Percentiles rank a stretch among this genome's conserved stretches.
Evolutionary conservation across 2,888 invertebrate genomes (phyloP).

Genomic region (Drosophila quasianomalipes): DNA sequence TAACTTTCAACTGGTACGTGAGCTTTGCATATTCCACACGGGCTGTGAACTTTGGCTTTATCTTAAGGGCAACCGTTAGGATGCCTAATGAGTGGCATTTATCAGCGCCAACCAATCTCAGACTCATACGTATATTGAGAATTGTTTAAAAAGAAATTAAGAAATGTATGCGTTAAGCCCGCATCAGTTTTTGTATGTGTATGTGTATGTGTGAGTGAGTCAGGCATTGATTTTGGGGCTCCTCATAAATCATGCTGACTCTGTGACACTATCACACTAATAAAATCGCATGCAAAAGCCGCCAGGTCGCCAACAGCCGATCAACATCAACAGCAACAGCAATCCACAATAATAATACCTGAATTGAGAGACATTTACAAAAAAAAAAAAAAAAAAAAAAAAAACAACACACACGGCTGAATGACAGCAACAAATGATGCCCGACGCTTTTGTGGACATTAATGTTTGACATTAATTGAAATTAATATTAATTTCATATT

Average conservation of each 20-base stretch:
- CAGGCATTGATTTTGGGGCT: slow-evolving; percentile 57
- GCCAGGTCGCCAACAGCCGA: slow-evolving; percentile 59
- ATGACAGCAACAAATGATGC: slow-evolving; percentile 82
- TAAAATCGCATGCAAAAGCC: slow-evolving; percentile 80
- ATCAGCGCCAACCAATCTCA: slow-evolving; percentile 55
- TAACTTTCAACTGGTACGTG: slow-evolving; percentile 37
- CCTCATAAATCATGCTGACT: slow-evolving; percentile 83
- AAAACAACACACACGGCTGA: slow-evolving; percentile 36
- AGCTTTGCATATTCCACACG: slow-evolving; percentile 50
- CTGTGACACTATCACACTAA: slow-evolving; percentile 84
- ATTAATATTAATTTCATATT: slow-evolving; percentile 84
- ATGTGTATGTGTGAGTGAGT: slow-evolving; percentile 36
- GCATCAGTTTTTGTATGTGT: slow-evolving; percentile 7
- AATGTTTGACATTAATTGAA: slow-evolving; percentile 84
- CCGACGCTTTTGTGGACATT: slow-evolving; percentile 83
- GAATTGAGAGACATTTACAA: slow-evolving; percentile 42
- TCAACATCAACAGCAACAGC: slow-evolving; percentile 35
- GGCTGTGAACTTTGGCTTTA: slow-evolving; percentile 30
- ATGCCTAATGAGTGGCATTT: slow-evolving; percentile 76
- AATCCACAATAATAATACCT: slow-evolving; percentile 26
- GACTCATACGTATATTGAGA: slow-evolving; percentile 34
- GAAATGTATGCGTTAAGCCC: slow-evolving; percentile 47
- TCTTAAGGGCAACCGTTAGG: slow-evolving; percentile 63
- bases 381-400: slow-evolving; percentile 6
- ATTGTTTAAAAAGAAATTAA: slow-evolving; percentile 71